These are phyloP conservation scores for Eugnorisma glareosa DNA, from an alignment of 2,888 invertebrate genomes.

Conservation along the genomic window DNA sequence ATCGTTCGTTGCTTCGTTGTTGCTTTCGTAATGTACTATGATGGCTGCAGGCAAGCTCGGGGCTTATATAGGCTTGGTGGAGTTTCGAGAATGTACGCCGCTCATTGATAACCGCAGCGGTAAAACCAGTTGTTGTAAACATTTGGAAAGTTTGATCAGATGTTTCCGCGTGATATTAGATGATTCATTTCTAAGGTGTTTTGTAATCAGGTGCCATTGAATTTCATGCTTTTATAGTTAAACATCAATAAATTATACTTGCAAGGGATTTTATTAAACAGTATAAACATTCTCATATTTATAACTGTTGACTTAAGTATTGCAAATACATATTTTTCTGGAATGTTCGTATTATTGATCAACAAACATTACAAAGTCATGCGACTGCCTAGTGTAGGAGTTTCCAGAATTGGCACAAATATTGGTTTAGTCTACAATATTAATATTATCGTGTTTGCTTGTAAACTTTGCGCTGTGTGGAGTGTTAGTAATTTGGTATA, in stretches of 20 bases:
- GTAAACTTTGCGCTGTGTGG: neutral
- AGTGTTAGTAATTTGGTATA: neutral
- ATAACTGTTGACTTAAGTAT: neutral
- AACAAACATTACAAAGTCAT: constrained; percentile 14
- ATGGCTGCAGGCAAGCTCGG: constrained; percentile 69
- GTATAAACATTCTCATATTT: constrained; percentile 7
- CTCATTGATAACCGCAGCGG: constrained; percentile 83
- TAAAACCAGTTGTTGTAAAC: constrained; percentile 82
- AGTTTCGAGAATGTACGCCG: constrained; percentile 86
- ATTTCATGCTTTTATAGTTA: constrained; percentile 4
- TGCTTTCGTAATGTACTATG: constrained; percentile 76
- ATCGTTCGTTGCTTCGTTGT: constrained; percentile 79
- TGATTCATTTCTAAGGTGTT: constrained; percentile 18
- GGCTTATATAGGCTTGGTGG: constrained; percentile 85
- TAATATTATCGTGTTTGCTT: constrained; percentile 12
- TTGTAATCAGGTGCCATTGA: constrained; percentile 39
- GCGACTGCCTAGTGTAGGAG: constrained; percentile 12
- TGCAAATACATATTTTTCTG: constrained; percentile 13
- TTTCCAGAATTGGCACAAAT: constrained; percentile 28
- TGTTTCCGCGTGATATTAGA: constrained; percentile 35
- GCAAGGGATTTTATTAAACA: neutral
- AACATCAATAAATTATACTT: constrained; percentile 3
- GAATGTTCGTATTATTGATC: constrained; percentile 19
- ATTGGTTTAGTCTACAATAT: constrained; percentile 22
- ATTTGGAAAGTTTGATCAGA: constrained; percentile 72